Percentiles rank a stretch among this genome's conserved stretches.
These are phyloP conservation scores for Campoplex nolae DNA, from an alignment of 2,888 invertebrate species.

Conservation along the genomic window DNA sequence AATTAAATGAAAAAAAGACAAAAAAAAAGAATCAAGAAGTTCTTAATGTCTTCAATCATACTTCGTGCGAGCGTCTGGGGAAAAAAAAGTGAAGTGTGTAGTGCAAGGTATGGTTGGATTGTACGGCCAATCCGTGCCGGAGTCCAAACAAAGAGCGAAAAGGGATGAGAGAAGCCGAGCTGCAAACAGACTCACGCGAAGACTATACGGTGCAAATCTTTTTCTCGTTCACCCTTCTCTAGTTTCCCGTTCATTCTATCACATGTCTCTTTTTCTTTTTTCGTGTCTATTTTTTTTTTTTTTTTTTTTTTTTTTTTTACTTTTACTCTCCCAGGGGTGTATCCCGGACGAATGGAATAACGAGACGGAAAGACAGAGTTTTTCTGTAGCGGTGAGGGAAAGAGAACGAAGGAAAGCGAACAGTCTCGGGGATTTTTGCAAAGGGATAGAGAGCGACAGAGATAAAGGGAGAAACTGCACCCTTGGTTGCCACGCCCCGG, in stretches of 20 bases:
- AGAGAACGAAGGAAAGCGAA: constrained; percentile 60
- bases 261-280: constrained; percentile 27
- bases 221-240: constrained; percentile 43
- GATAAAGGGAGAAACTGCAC: constrained; percentile 48
- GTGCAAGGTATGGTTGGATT: constrained; percentile 14
- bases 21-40: background rate
- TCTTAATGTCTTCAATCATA: background rate
- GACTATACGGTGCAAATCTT: constrained; percentile 39
- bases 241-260: constrained; percentile 30
- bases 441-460: constrained; percentile 28
- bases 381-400: constrained; percentile 47
- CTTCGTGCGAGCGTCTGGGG: background rate
- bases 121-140: constrained; percentile 59
- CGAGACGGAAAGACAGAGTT: constrained; percentile 67
- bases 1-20: background rate
- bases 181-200: constrained; percentile 58
- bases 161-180: constrained; percentile 54
- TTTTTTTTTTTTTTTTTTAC: constrained; percentile 11
- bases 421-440: constrained; percentile 40
- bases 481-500: constrained; percentile 62
- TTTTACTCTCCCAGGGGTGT: constrained; percentile 50
- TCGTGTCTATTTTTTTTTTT: background rate
- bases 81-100: constrained; percentile 27
- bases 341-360: constrained; percentile 65
- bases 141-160: constrained; percentile 51